Percentiles rank a stretch among this genome's conserved stretches.
Conservation (phyloP, 2,797 vertebrate species). For the Bovichtus variegatus region DNA sequence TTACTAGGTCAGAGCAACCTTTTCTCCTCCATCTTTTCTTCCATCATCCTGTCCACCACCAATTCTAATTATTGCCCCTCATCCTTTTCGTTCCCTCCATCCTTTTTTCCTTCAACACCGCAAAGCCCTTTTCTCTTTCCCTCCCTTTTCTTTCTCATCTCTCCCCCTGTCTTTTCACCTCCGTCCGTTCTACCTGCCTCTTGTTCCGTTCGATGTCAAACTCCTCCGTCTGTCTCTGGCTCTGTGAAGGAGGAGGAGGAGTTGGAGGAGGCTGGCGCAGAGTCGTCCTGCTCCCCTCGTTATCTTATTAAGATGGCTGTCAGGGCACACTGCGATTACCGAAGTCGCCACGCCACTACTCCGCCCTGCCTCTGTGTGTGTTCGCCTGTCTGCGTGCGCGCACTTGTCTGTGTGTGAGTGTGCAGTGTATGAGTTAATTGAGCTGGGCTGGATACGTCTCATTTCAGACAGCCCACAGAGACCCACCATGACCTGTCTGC, state of each 20-base stretch:
- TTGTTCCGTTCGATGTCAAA: slow-evolving; percentile 36
- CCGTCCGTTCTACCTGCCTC: slow-evolving; percentile 31
- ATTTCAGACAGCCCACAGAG: slow-evolving; percentile 46
- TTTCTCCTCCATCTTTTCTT: neutral
- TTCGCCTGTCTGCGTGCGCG: slow-evolving; percentile 4
- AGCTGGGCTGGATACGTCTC: slow-evolving; percentile 21
- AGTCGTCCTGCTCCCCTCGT: slow-evolving; percentile 57
- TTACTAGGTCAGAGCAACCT: neutral
- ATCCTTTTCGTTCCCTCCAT: neutral
- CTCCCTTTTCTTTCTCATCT: neutral
- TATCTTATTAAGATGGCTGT: slow-evolving; percentile 78
- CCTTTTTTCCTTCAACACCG: neutral
- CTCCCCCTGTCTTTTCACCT: slow-evolving; percentile 38
- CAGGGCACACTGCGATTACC: slow-evolving; percentile 66
- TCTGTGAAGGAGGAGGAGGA: slow-evolving; percentile 18
- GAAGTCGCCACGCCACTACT: slow-evolving; percentile 33
- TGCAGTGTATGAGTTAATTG: slow-evolving; percentile 41
- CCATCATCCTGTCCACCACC: neutral
- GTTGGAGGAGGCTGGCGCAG: slow-evolving; percentile 24
- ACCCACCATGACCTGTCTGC: slow-evolving; percentile 51
- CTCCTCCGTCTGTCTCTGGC: slow-evolving; percentile 46
- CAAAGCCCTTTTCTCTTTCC: neutral
- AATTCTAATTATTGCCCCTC: neutral
- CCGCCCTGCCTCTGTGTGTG: slow-evolving; percentile 21
- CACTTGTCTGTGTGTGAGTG: slow-evolving; percentile 10